phyloP scores from a whole-genome alignment of 2,888 invertebrate genomes.

The Megalurothrips usitatus region DNA sequence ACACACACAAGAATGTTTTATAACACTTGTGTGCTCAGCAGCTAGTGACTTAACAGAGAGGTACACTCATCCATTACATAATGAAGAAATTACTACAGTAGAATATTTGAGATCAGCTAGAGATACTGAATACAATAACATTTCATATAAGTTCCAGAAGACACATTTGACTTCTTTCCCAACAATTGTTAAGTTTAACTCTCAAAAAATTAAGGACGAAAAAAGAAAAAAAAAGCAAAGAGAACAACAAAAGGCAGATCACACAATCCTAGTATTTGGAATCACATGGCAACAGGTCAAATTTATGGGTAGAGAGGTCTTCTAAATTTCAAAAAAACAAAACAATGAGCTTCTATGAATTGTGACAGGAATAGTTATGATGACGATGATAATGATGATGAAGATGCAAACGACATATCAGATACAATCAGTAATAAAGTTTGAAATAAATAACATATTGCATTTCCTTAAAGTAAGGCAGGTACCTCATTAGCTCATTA shows the following conservation, averaged over 20 bases:
- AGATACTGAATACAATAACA: conserved; percentile 16
- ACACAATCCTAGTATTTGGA: no score
- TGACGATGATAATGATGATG: no score
- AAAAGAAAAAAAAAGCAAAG: not conserved
- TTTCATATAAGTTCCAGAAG: not conserved
- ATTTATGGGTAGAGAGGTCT: no score
- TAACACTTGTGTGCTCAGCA: not conserved
- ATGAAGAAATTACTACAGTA: conserved; percentile 12
- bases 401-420: no score
- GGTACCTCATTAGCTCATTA: conserved; percentile 17
- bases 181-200: not conserved
- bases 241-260: not conserved
- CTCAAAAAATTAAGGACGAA: not conserved
- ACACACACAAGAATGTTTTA: not conserved
- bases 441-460: conserved; percentile 11
- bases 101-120: conserved; percentile 11
- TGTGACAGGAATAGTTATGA: no score
- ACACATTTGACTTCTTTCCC: not conserved
- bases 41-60: conserved; percentile 26
- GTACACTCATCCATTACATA: conserved; percentile 25
- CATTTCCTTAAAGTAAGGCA: conserved; percentile 10
- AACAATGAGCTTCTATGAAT: no score
- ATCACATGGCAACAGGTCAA: no score
- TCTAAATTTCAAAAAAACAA: no score
- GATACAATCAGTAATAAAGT: not conserved